Evolutionary conservation across 2,797 vertebrate species (phyloP), one percentile per base, ranked within the genome.

Genomic region (Triplophysa yarkandensis): DNA sequence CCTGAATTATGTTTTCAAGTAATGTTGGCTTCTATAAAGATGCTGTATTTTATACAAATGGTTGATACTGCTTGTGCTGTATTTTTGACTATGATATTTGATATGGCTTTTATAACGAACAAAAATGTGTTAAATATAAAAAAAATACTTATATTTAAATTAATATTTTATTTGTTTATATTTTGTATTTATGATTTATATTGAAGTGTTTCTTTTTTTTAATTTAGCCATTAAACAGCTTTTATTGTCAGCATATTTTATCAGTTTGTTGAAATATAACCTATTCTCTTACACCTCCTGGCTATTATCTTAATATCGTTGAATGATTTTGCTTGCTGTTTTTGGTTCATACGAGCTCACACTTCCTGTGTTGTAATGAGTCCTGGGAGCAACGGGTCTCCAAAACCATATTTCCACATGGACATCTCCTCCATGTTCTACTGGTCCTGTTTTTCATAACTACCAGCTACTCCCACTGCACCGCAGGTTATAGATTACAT

Each of bases 401-500:
- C 23, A 54, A 27, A 28, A 16, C 28, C 46, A 6, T 62, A 13
- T 21, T 57, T 60, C 17, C 7, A 43, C 50, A 39, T 74, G 55
- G 77, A 79, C 60, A 85, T 81, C 75, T 77, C 50, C 63, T 71
- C 74, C 64, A 69, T 80, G 76, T 81, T 80, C 71, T 63, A 52
- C 52, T 73, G 44, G 28, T 44, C 44, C 46, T 60, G 23, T 70
- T 76, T 61, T 70, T 63, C 76, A 69, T 57, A 55, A 55, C 46
- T 32, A 58, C 19, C 39, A 27, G 19, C 19, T 58, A 82, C 67
- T 81, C 77, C 82, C 80, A 61, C 46, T 58, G 52, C 52, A 74
- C 39, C 62, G 57, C 66, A 81, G 61, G 80, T 84, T 82, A 86
- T 87, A 86, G 85, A 88, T 74, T 55, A 71, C 21, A 60, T 48